A percentile compares a stretch with the other conserved stretches of the same genome.
phyloP scores from a whole-genome alignment of 2,113 vertebrate species.

The Anhinga anhinga region DNA sequence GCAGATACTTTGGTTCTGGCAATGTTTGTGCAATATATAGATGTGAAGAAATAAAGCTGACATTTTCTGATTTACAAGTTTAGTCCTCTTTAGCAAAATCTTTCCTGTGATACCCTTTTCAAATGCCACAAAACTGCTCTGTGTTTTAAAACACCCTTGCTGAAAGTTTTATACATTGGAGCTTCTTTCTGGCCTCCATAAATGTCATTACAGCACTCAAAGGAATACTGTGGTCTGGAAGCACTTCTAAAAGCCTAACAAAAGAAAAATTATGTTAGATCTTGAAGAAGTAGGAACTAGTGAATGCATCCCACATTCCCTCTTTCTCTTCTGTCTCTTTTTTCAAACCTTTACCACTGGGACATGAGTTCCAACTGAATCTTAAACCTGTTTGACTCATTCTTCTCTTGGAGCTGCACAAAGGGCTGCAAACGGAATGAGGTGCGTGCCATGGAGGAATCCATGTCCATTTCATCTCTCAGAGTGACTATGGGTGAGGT shows the following conservation, averaged over 20 bases:
- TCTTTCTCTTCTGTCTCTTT: not conserved
- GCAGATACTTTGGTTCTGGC: not conserved
- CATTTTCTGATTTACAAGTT: not conserved
- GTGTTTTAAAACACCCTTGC: not conserved
- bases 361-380: not conserved
- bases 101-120: not conserved
- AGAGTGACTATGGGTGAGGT: not conserved
- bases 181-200: not conserved
- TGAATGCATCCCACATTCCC: not conserved
- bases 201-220: slow-evolving; percentile 3
- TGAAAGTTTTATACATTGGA: slow-evolving; percentile 37
- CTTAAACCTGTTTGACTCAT: not conserved
- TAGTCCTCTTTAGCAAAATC: not conserved
- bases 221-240: slow-evolving; percentile 11
- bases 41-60: not conserved
- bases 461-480: not conserved
- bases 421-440: not conserved
- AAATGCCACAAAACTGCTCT: not conserved
- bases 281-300: slow-evolving; percentile 8
- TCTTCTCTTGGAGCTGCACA: not conserved
- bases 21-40: not conserved
- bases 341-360: not conserved
- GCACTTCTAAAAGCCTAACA: not conserved
- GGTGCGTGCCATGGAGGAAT: not conserved
- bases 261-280: not conserved